A percentile compares a stretch with the other conserved stretches of the same genome.
Conservation (phyloP, 35 echinoderm and acorn worm species). For the Heliocidaris tuberculata region DNA sequence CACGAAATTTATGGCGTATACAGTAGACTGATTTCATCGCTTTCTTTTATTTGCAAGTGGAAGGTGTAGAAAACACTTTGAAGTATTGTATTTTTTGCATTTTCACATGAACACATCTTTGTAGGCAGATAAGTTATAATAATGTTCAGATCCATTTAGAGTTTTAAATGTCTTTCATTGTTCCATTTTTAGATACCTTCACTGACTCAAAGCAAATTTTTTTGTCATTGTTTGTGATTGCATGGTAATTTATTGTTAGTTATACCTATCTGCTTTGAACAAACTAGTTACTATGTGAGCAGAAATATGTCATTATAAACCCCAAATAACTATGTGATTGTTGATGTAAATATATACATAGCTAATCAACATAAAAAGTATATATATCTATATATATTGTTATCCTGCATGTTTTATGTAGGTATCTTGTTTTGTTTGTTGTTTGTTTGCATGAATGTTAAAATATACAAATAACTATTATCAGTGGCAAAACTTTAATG, state of each 20-base stretch:
- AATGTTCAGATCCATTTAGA: neutral
- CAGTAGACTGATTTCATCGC: neutral
- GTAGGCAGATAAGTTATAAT: neutral
- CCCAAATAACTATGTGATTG: conserved; percentile 1
- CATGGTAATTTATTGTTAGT: conserved; percentile 29
- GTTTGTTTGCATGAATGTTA: conserved; percentile 24
- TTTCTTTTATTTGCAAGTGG: no score
- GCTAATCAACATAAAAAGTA: conserved; percentile 10
- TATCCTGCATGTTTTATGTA: conserved; percentile 32
- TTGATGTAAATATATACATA: conserved; percentile 34
- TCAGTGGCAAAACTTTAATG: conserved; percentile 2
- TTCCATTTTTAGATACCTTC: neutral
- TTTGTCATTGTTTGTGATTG: neutral
- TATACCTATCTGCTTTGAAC: conserved; percentile 18
- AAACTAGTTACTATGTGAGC: neutral
- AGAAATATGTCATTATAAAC: neutral
- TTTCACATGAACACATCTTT: neutral
- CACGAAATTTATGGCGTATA: no score
- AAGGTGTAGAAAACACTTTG: no score
- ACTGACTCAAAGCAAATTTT: neutral
- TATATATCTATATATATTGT: conserved; percentile 33
- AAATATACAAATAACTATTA: conserved; percentile 6
- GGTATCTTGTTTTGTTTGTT: conserved; percentile 14
- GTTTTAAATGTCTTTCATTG: conserved; percentile 2
- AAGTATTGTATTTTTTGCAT: neutral